Percentiles rank a stretch among this genome's conserved stretches.
Evolutionary conservation across 2,113 vertebrate species (phyloP).

Genomic region (Phrynosoma blainvillii): DNA sequence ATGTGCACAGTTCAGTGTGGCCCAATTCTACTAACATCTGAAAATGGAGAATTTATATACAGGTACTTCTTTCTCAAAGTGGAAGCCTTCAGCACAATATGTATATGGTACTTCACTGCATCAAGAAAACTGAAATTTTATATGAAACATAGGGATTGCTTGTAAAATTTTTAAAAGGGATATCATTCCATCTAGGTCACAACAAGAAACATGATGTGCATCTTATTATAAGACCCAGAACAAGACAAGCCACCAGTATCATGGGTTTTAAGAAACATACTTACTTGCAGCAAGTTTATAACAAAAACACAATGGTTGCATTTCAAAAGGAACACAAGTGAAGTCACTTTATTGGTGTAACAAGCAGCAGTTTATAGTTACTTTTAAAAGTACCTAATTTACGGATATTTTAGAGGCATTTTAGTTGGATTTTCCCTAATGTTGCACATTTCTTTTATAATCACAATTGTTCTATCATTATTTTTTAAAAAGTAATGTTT

Average conservation of each 20-base stretch:
- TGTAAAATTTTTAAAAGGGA: neutral
- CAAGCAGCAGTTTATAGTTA: too few relatives aligned
- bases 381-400: too few relatives aligned
- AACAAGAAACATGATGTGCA: neutral
- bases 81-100: neutral
- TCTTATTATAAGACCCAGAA: neutral
- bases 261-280: too few relatives aligned
- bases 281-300: too few relatives aligned
- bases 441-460: too few relatives aligned
- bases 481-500: too few relatives aligned
- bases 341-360: too few relatives aligned
- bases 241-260: neutral
- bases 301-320: too few relatives aligned
- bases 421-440: too few relatives aligned
- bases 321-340: too few relatives aligned
- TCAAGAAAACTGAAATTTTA: neutral
- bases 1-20: neutral
- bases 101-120: neutral
- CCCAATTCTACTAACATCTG: neutral
- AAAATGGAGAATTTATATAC: neutral
- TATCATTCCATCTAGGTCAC: neutral
- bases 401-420: too few relatives aligned
- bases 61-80: neutral
- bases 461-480: too few relatives aligned
- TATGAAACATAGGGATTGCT: neutral